Conservation (phyloP, 2,113 vertebrate species). For the Atractosteus spatula region DNA sequence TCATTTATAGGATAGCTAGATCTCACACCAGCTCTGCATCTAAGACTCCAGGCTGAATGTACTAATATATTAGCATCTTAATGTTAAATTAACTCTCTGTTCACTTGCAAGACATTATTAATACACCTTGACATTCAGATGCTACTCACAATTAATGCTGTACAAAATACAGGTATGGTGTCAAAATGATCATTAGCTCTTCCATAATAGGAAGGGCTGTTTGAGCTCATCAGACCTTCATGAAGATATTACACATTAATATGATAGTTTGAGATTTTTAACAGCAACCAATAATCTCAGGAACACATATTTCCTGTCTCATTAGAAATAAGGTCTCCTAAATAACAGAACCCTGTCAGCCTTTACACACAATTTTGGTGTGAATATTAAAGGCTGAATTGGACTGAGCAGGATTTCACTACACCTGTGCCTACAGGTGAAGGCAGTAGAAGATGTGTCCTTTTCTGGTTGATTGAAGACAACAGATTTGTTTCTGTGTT, state of each 20-base stretch:
- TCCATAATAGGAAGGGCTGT: constrained; percentile 1
- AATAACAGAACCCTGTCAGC: not conserved
- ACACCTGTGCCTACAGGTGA: too few relatives aligned
- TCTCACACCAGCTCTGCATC: not conserved
- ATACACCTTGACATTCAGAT: constrained; percentile 7
- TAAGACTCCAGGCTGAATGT: not conserved
- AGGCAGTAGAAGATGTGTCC: too few relatives aligned
- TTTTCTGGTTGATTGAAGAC: too few relatives aligned
- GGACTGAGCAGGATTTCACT: too few relatives aligned
- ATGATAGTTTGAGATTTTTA: constrained; percentile 9
- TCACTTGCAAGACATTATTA: constrained; percentile 5
- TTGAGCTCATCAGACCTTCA: not conserved
- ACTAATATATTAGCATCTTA: constrained; percentile 9
- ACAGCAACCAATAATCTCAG: not conserved
- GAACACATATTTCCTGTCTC: not conserved
- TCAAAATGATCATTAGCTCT: constrained; percentile 8
- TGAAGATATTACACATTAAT: constrained; percentile 11
- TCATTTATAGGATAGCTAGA: not conserved
- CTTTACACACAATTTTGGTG: not conserved
- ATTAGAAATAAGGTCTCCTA: not conserved
- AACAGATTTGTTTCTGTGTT: too few relatives aligned
- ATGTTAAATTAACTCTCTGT: constrained; percentile 5
- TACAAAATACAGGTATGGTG: not conserved
- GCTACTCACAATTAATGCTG: constrained; percentile 1
- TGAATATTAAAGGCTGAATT: too few relatives aligned